These are phyloP conservation scores for Seira sanloemensis DNA, from an alignment of 2,888 invertebrate genomes.

Conservation along the genomic window DNA sequence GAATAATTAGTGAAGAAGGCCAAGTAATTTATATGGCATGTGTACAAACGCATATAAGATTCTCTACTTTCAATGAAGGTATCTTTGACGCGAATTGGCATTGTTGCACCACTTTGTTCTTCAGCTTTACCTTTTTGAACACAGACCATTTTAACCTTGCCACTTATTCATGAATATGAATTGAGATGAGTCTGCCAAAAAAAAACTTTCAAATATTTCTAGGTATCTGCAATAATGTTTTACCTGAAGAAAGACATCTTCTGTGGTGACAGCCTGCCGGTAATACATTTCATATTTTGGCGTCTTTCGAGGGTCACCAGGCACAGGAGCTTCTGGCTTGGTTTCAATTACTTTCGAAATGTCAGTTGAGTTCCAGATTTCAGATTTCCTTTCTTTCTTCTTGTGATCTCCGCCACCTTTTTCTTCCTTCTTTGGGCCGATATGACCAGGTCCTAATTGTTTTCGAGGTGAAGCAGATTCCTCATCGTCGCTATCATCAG, in stretches of 20 bases:
- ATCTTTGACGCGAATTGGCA: no score
- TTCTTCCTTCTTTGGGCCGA: slow-evolving; percentile 74
- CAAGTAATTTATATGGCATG: no score
- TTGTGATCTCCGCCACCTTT: slow-evolving; percentile 70
- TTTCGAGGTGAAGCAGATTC: slow-evolving; percentile 49
- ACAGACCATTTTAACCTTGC: no score
- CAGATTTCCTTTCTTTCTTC: slow-evolving; percentile 53
- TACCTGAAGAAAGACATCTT: slow-evolving; percentile 91
- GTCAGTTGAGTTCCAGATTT: slow-evolving; percentile 75
- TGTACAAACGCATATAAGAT: no score
- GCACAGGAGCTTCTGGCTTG: slow-evolving; percentile 75
- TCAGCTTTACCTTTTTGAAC: no score
- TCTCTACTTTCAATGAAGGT: no score
- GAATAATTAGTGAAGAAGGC: no score
- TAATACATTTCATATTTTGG: slow-evolving; percentile 89
- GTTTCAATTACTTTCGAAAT: slow-evolving; percentile 75
- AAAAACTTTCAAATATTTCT: no score
- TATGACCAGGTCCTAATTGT: slow-evolving; percentile 77
- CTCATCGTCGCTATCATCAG: slow-evolving; percentile 75
- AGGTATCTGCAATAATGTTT: slow-evolving; percentile 30
- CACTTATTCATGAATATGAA: no score
- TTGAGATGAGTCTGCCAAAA: no score
- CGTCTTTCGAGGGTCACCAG: slow-evolving; percentile 80
- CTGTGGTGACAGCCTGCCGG: slow-evolving; percentile 89
- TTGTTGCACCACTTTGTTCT: no score